These are phyloP conservation scores for Noturus placidus DNA, from an alignment of 2,113 vertebrate species.

Conservation along the genomic window DNA sequence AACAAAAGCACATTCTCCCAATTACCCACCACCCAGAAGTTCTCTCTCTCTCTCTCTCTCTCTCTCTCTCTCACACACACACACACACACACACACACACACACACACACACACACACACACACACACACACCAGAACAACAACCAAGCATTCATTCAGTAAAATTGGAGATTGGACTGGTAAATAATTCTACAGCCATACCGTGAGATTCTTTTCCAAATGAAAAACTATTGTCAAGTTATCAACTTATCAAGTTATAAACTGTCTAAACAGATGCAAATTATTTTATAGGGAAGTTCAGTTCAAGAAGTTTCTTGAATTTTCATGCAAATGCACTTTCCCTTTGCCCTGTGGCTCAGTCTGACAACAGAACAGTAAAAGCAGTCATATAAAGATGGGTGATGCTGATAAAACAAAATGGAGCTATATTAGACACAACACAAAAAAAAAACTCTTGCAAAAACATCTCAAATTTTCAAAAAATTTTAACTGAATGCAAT, in stretches of 20 bases:
- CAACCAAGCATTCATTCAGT: neutral
- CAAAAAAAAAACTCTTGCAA: neutral
- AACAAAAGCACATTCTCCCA: constrained; percentile 45
- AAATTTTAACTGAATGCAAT: neutral
- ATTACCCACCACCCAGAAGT: constrained; percentile 23
- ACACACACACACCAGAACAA: neutral
- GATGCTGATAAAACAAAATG: constrained; percentile 24
- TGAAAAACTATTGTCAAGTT: neutral
- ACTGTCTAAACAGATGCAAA: neutral
- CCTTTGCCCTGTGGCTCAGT: constrained; percentile 1
- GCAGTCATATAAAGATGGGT: constrained; percentile 21
- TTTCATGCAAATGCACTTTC: neutral
- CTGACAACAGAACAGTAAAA: constrained; percentile 31
- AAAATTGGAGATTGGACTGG: neutral
- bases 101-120: constrained; percentile 17
- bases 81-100: constrained; percentile 13
- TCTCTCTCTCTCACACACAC: neutral
- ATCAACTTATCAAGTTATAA: neutral
- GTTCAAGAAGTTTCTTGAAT: neutral
- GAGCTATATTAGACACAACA: neutral
- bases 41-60: neutral
- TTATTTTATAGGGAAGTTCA: neutral
- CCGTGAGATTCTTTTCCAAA: neutral
- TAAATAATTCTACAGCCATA: neutral
- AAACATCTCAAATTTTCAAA: neutral